phyloP scores from a whole-genome alignment of 1,140 invertebrate species.

The Monochamus saltuarius region DNA sequence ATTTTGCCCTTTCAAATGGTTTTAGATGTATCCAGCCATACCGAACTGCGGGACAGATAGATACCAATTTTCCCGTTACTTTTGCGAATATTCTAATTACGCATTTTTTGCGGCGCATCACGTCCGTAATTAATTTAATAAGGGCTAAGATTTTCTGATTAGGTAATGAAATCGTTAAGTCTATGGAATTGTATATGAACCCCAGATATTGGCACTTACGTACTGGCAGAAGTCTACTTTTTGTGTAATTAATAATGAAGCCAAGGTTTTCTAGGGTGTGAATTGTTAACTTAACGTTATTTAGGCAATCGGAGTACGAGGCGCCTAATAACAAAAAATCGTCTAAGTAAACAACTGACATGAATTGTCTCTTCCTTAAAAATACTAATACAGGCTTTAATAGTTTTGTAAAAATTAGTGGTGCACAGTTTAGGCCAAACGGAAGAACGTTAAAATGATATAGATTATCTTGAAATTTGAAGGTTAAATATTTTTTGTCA shows the following conservation, averaged over 20 bases:
- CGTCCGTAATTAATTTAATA: neutral
- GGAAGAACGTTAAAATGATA: conserved; percentile 35
- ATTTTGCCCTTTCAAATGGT: conserved; percentile 31
- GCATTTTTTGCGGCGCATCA: neutral
- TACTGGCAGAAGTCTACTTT: conserved; percentile 14
- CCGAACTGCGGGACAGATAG: no score
- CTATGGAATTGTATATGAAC: conserved; percentile 16
- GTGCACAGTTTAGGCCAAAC: conserved; percentile 13
- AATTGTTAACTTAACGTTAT: neutral
- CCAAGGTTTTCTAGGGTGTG: conserved; percentile 12
- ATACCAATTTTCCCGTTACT: no score
- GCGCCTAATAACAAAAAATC: conserved; percentile 16
- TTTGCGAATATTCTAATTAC: no score
- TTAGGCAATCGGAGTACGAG: neutral
- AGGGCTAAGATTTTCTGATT: conserved; percentile 10
- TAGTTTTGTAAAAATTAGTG: conserved; percentile 34
- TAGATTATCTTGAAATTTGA: conserved; percentile 27
- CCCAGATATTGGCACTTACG: conserved; percentile 19
- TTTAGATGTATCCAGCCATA: conserved; percentile 34
- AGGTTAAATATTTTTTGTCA: conserved; percentile 33
- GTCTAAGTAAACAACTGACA: conserved; percentile 24
- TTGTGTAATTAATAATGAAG: conserved; percentile 24
- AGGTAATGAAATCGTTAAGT: conserved; percentile 10
- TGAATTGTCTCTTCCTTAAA: conserved; percentile 9
- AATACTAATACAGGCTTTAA: conserved; percentile 11